Evolutionary conservation across 2,888 invertebrate species (phyloP).

Genomic region (Nebria salina): DNA sequence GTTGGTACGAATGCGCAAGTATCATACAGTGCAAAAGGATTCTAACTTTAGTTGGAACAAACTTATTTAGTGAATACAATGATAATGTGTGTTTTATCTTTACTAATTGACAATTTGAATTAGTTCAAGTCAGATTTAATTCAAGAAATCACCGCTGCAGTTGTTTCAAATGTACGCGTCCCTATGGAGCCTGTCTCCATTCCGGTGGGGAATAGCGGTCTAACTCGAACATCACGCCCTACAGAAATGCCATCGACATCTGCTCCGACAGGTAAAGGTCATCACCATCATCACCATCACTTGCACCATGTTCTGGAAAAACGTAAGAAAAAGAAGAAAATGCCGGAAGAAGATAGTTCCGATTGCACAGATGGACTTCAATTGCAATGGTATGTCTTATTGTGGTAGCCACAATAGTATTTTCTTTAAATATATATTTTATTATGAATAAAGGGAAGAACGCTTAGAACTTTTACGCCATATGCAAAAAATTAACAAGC

Average conservation of each 20-base stretch:
- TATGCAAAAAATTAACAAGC: constrained; percentile 43
- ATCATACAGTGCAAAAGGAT: too few relatives aligned
- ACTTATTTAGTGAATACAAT: too few relatives aligned
- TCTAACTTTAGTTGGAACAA: too few relatives aligned
- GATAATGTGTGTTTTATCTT: not conserved
- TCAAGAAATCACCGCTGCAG: constrained; percentile 55
- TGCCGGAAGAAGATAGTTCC: constrained; percentile 44
- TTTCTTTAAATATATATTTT: not conserved
- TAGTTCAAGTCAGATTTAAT: constrained; percentile 58
- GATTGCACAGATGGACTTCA: constrained; percentile 43
- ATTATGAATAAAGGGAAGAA: constrained; percentile 28
- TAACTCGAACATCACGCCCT: not conserved
- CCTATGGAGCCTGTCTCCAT: not conserved
- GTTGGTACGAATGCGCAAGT: too few relatives aligned
- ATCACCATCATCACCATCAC: constrained; percentile 38
- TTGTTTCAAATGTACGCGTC: constrained; percentile 44
- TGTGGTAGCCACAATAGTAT: not conserved
- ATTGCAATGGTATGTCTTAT: constrained; percentile 32
- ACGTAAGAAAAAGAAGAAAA: constrained; percentile 44
- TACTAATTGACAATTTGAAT: not conserved
- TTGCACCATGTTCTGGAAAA: constrained; percentile 33
- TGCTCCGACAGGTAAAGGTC: constrained; percentile 7
- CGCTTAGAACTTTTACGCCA: constrained; percentile 36
- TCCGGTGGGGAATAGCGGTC: not conserved
- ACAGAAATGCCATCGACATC: not conserved